Evolutionary conservation across 2,797 vertebrate genomes (phyloP), one percentile per base, ranked within the genome.

Genomic region (Lerista edwardsae): DNA sequence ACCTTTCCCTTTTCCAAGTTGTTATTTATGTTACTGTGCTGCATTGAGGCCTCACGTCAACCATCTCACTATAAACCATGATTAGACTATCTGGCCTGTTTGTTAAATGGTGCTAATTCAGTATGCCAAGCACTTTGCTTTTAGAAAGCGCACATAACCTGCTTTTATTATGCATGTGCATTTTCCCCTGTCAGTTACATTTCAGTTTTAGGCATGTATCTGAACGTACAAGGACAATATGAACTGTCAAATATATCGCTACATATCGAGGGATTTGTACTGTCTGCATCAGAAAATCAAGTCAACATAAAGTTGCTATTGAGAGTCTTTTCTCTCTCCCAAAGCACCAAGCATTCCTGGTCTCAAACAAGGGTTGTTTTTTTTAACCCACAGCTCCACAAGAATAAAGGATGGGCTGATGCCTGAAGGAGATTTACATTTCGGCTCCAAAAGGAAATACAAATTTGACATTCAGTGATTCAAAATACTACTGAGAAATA

Each of bases 61-160:
- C 68, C 72, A 88, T 86, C 93, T 88, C 80, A 89, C 82, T 36
- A 86, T 94, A 23, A 80, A 44, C 94, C 96, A 92, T 96, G 96
- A 97, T 88, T 97, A 96, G 93, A 96, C 91, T 95, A 97, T 97
- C 95, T 95, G 93, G 93, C 95, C 47, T n/a, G 93, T 96, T 95
- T 95, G 94, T 95, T 95, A 96, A 94, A 95, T 76, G 81, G 87
- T 90, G 94, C 96, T 96, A 95, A 97, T 97, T 97, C 96, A 94
- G 95, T 78, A 96, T 95, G 94, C 95, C 91, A 27, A 86, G 91
- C 88, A 89, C 74, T 91, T 94, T 96, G 95, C 93, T 91, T 95
- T 95, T 82, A 80, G 83, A 83, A 93, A 90, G 25, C 61, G 67
- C 84, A 80, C 0, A 21, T 67, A 83, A 88, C 68, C 91, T 91